A percentile compares a stretch with the other conserved stretches of the same genome.
These are phyloP conservation scores for Oryctolagus cuniculus DNA, from an alignment of 2,113 vertebrate species.

Conservation along the genomic window mOryCun1.1 NC_091440.1:54188001-54188500, in stretches of 20 bases:
- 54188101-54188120: not conserved
- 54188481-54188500: slow-evolving; percentile 75
- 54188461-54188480: slow-evolving; percentile 75
- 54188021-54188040: not conserved
- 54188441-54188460: slow-evolving; percentile 50
- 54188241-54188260: not conserved
- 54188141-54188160: not conserved
- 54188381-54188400: slow-evolving; percentile 64
- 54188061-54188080: not conserved
- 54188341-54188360: slow-evolving; percentile 69
- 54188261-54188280: slow-evolving; percentile 35
- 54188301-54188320: slow-evolving; percentile 51
- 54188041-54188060: not conserved
- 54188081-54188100: not conserved
- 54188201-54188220: not conserved
- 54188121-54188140: not conserved
- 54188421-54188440: slow-evolving; percentile 60
- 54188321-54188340: slow-evolving; percentile 54
- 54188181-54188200: not conserved
- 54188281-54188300: slow-evolving; percentile 40
- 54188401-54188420: slow-evolving; percentile 45
- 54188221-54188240: not conserved
- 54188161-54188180: not conserved
- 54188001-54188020: not conserved
- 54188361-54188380: slow-evolving; percentile 50